Base-by-base conservation (phyloP, 2,113 vertebrate genomes). In the Pteruthius melanotis region DNA sequence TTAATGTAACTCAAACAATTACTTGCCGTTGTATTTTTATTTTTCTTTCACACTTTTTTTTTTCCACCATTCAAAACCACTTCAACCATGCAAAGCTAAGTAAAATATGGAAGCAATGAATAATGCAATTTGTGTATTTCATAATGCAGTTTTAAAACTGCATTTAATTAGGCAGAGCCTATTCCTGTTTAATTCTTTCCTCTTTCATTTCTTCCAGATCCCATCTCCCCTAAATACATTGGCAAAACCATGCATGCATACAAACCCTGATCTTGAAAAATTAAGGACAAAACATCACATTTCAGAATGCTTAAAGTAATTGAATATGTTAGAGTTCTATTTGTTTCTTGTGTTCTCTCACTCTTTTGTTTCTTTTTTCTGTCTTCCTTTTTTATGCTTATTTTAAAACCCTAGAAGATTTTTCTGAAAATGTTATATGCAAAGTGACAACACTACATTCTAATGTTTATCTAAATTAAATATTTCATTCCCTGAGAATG, bases 391-490 rank as follows among this genome's bases (percentile, higher is more conserved):
- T 35, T 53, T 50, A 85, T 15, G 5, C 11, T 75, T n/a, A 72
- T 85, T 95, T 96, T 71, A 59, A 90, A 94, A 49, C 45, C 53
- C n/a, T 81, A 6, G 54, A 89, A 90, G 53, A 60, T 50, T 87
- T 59, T 64, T 76, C 75, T 80, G 37, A 61, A 80, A 92, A 83
- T 2, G 72, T 27, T 72, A 35, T 39, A 50, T 86, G 90, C 81
- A 66, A 87, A 81, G n/a, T 42, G 68, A 70, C 11, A 92, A 53
- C 35, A 44, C 8, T 57, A 90, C 8, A 12, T 91, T 96, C 74
- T 96, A 95, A 90, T 85, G 44, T 93, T 92, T 97, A 78, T 91
- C 61, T 87, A 94, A 95, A 92, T 63, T 27, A 70, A 97, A 90
- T 24, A 89, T 90, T 92, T 94, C 60, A 85, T 81, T 93, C 15